phyloP scores from a whole-genome alignment of 1,140 invertebrate species.

The Microplitis mediator region DNA sequence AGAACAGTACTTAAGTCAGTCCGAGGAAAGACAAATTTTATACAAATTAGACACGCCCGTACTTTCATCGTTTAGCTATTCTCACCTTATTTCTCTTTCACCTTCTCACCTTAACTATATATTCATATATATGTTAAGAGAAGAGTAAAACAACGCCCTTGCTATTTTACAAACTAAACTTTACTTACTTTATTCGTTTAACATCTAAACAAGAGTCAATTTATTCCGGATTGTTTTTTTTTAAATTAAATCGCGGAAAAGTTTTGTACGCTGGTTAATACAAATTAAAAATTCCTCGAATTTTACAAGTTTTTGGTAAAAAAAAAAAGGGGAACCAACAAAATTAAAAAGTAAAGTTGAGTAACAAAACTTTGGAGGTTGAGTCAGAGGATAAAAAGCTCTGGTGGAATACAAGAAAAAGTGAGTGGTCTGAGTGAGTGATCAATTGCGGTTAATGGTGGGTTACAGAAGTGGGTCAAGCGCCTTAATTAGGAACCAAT shows the following conservation, averaged over 20 bases:
- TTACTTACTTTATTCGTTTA: background rate
- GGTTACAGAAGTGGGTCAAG: slow-evolving; percentile 42
- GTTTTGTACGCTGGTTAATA: background rate
- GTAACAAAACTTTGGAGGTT: background rate
- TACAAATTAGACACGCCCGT: slow-evolving; percentile 41
- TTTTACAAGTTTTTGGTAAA: background rate
- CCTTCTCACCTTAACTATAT: background rate
- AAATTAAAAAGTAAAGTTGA: too few relatives aligned
- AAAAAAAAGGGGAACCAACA: background rate
- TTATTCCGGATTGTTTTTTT: slow-evolving; percentile 1
- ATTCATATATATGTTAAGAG: background rate
- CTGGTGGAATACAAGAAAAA: slow-evolving; percentile 2
- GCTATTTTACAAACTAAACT: background rate
- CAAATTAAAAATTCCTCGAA: background rate
- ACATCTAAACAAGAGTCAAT: background rate
- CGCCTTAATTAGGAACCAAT: slow-evolving; percentile 51
- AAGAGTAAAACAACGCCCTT: background rate
- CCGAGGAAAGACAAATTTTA: slow-evolving; percentile 42
- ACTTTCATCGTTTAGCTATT: slow-evolving; percentile 15
- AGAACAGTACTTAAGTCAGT: slow-evolving; percentile 8
- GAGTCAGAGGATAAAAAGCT: background rate
- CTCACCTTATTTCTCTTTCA: background rate
- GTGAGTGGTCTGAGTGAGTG: slow-evolving; percentile 1
- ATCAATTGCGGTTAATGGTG: slow-evolving; percentile 5
- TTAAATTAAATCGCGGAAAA: background rate